Evolutionary conservation across 2,888 invertebrate species (phyloP).

Genomic region (Philhelius pedissequus): DNA sequence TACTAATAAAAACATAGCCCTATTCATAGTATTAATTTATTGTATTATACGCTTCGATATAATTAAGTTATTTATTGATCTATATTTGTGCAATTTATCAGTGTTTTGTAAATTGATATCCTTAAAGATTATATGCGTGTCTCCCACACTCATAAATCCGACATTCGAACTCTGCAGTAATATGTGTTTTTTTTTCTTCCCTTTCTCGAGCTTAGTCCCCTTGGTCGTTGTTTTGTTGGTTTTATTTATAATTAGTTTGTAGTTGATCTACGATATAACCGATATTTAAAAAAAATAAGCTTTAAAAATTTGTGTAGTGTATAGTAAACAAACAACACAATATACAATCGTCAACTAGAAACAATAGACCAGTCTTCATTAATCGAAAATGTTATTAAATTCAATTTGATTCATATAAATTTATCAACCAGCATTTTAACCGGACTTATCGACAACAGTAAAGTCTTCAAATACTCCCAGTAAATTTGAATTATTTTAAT

Average conservation of each 20-base stretch:
- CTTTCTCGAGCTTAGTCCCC: too few species aligned
- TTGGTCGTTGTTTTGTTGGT: too few species aligned
- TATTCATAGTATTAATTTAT: too few species aligned
- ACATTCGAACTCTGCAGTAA: background rate
- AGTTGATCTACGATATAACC: too few species aligned
- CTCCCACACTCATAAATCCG: background rate
- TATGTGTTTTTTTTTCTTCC: background rate
- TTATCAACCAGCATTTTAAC: background rate
- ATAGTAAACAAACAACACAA: too few species aligned
- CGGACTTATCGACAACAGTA: background rate
- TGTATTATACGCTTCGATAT: background rate
- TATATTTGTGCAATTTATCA: background rate
- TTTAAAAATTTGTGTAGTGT: too few species aligned
- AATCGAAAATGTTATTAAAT: too few species aligned
- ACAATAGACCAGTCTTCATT: too few species aligned
- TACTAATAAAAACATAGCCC: too few species aligned
- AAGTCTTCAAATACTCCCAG: background rate
- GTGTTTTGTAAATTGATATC: background rate
- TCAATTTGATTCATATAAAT: background rate
- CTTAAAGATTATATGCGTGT: background rate
- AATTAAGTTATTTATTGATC: background rate
- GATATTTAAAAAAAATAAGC: too few species aligned
- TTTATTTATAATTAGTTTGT: too few species aligned
- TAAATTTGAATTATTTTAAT: background rate
- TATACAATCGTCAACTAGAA: too few species aligned